Conservation (phyloP, 2,797 vertebrate species). For the Mastacembelus armatus region DNA sequence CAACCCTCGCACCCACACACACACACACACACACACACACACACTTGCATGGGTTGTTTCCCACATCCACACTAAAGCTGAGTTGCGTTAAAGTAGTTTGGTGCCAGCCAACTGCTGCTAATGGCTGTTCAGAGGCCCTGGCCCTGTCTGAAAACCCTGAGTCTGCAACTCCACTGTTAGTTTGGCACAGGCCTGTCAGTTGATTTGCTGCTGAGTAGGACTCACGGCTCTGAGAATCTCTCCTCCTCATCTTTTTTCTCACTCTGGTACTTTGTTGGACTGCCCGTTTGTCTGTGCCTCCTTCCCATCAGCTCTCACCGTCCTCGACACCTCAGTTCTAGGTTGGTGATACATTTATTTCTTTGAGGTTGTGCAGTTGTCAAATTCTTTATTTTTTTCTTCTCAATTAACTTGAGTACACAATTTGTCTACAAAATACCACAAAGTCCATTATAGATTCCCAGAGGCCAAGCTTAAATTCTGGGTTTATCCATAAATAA, state of each 20-base stretch:
- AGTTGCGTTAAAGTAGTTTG: slow-evolving; percentile 56
- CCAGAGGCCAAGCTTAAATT: no score
- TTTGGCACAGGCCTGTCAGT: slow-evolving; percentile 74
- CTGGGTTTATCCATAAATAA: no score
- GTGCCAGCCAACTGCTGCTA: slow-evolving; percentile 62
- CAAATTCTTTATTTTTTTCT: not conserved
- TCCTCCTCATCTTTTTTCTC: slow-evolving; percentile 65
- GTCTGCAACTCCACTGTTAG: slow-evolving; percentile 73
- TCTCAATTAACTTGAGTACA: not conserved
- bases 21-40: slow-evolving; percentile 32
- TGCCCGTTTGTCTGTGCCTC: slow-evolving; percentile 58
- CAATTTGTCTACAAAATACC: no score
- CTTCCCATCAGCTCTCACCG: slow-evolving; percentile 58
- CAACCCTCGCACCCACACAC: slow-evolving; percentile 31
- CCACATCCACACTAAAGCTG: slow-evolving; percentile 62
- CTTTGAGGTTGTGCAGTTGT: not conserved
- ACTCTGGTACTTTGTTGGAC: slow-evolving; percentile 63
- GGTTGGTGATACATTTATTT: slow-evolving; percentile 8
- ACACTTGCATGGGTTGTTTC: slow-evolving; percentile 43
- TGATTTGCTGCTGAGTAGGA: slow-evolving; percentile 75
- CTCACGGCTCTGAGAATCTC: slow-evolving; percentile 65
- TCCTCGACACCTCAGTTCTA: slow-evolving; percentile 42
- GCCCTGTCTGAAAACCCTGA: slow-evolving; percentile 65
- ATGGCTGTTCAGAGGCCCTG: slow-evolving; percentile 71
- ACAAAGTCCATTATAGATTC: no score